Evolutionary conservation across 2,797 vertebrate genomes (phyloP).

Genomic region (Squalus acanthias): DNA sequence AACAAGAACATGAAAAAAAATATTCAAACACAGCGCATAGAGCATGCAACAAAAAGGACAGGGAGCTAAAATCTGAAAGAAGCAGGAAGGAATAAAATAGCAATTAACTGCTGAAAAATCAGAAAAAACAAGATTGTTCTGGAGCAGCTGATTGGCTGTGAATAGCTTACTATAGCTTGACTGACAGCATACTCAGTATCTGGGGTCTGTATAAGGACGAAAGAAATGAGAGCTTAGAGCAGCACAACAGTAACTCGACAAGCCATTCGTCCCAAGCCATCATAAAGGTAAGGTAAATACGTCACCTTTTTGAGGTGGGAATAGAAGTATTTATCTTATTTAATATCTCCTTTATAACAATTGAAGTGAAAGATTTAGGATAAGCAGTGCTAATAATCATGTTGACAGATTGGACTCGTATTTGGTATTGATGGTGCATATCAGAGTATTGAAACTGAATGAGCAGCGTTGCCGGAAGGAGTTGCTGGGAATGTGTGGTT

Average conservation of each 20-base stretch:
- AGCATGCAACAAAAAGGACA: not conserved
- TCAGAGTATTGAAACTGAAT: not conserved
- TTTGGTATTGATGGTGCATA: not conserved
- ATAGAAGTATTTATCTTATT: not conserved
- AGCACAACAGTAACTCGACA: constrained; percentile 1
- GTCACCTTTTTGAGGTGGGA: not conserved
- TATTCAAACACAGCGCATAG: not conserved
- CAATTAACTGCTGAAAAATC: not conserved
- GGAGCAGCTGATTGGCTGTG: constrained; percentile 12
- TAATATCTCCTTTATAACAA: not conserved
- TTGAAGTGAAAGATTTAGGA: not conserved
- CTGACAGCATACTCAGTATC: not conserved
- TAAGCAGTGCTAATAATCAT: not conserved
- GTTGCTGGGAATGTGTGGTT: not conserved
- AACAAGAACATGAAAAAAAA: not conserved
- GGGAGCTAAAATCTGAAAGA: not conserved
- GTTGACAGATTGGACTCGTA: not conserved
- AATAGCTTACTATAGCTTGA: not conserved
- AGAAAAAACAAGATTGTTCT: not conserved
- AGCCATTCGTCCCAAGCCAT: not conserved
- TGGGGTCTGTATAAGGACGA: constrained; percentile 21
- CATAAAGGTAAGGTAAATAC: not conserved
- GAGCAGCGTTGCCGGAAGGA: too few relatives aligned
- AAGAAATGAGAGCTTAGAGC: not conserved
- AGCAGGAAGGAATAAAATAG: not conserved